Base-by-base conservation (phyloP, 2,797 vertebrate genomes). In the Rhyacichthys aspro region DNA sequence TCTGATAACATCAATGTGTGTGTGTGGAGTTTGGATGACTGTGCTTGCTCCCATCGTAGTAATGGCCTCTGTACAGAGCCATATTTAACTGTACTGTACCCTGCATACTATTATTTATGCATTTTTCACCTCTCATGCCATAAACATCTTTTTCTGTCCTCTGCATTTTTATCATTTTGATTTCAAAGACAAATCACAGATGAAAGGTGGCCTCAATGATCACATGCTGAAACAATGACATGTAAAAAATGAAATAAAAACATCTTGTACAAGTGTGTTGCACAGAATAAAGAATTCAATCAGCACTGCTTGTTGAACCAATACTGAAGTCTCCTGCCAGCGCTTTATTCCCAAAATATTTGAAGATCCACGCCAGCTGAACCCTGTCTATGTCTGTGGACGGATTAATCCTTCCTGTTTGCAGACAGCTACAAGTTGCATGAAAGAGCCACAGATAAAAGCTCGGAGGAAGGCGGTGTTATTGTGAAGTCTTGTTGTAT, bases 401-500 rank as follows among this genome's bases (percentile, higher is more conserved):
- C 48, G 54, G 64, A 70, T 60, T 63, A 72, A 70, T 69, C 55
- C 41, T 56, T 65, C 2, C 8, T 80, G 61, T 76, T 56, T 46
- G 61, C 59, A 36, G 38, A 58, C 64, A 67, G 37, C 62, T 64
- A 55, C 43, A 70, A 43, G 57, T 59, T 71, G 68, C 28, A 59
- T 65, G 11, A 63, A 78, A 67, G 43, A 64, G 55, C 45, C 48
- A 32, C 50, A 67, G 68, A 76, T 70, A 61, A 72, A 71, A 75
- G 71, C 58, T 58, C 12, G 0, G 55, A 67, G 50, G 54, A 73
- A 34, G 53, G 43, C 63, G 55, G 62, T 70, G 72, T 74, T 76
- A 69, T 55, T 80, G 54, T 63, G 67, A 69, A 69, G 65, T 67
- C 74, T 59, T 74, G 82, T 76, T 79, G 67, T 79, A 56, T 70